Evolutionary conservation across 2,888 invertebrate genomes (phyloP).

Genomic region (Ethmia dodecea): DNA sequence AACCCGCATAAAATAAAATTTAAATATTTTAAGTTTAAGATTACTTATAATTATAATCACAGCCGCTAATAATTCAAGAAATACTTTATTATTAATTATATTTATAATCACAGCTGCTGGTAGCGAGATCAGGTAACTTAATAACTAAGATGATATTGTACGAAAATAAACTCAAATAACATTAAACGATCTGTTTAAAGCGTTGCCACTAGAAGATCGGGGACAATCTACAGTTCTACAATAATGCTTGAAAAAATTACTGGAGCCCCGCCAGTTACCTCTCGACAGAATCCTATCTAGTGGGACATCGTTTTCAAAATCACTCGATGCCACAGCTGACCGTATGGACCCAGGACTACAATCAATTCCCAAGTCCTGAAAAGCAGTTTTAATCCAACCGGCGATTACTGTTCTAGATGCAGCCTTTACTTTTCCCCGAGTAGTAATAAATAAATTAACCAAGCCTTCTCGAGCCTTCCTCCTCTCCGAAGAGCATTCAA

Average conservation of each 20-base stretch:
- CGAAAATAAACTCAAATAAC: too few relatives aligned
- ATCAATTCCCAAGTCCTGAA: not conserved
- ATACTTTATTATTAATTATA: not conserved
- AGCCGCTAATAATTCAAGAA: not conserved
- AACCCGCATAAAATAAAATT: too few relatives aligned
- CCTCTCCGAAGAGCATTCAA: constrained; percentile 6
- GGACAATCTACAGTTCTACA: not conserved
- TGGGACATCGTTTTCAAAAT: not conserved
- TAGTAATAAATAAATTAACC: constrained; percentile 6
- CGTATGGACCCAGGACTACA: constrained; percentile 2
- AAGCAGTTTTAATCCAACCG: not conserved
- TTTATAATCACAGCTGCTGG: not conserved
- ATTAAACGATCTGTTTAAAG: not conserved
- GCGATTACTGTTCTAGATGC: constrained; percentile 3
- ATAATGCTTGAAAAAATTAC: constrained; percentile 4
- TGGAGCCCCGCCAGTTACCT: constrained; percentile 1
- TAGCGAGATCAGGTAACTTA: not conserved
- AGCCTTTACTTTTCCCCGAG: constrained; percentile 6
- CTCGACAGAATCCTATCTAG: not conserved
- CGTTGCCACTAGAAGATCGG: not conserved
- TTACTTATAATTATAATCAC: not conserved
- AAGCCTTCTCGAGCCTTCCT: constrained; percentile 3
- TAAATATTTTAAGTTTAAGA: not conserved
- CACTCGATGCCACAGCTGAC: constrained; percentile 7
- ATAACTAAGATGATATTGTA: too few relatives aligned